These are phyloP conservation scores for Brachyrhaphis roseni DNA, from an alignment of 2,797 vertebrate species.

Conservation along the genomic window DNA sequence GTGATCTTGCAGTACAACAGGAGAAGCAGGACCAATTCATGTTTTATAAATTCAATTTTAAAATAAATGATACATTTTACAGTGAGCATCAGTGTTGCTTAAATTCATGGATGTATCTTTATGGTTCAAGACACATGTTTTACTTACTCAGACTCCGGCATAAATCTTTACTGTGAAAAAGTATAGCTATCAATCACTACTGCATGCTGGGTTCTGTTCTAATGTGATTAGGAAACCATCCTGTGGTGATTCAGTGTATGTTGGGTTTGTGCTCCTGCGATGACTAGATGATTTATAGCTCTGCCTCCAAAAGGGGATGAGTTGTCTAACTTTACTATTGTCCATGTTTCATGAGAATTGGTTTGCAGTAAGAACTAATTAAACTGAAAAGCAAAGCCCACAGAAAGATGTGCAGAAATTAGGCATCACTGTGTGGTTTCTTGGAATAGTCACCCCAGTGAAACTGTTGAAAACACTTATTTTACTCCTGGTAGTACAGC, in stretches of 20 bases:
- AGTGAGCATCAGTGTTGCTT: not conserved
- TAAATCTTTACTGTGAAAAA: constrained; percentile 20
- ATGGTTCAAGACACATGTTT: constrained; percentile 25
- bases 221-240: constrained; percentile 52
- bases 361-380: constrained; percentile 9
- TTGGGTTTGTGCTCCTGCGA: constrained; percentile 30
- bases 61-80: not conserved
- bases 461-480: constrained; percentile 27
- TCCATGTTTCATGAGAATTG: constrained; percentile 20
- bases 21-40: not conserved
- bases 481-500: constrained; percentile 17
- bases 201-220: constrained; percentile 43
- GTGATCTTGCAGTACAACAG: not conserved
- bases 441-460: not conserved
- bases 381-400: not conserved
- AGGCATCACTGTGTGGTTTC: not conserved
- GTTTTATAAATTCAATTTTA: not conserved
- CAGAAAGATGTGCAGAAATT: constrained; percentile 14
- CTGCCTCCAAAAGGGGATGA: constrained; percentile 37
- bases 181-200: constrained; percentile 49
- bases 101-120: not conserved
- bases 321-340: constrained; percentile 38
- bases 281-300: constrained; percentile 57
- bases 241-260: constrained; percentile 56
- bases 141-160: constrained; percentile 26